Percentiles rank a stretch among this genome's conserved stretches.
phyloP scores from a whole-genome alignment of 1,140 invertebrate genomes.

The Drosophila azteca region DNA sequence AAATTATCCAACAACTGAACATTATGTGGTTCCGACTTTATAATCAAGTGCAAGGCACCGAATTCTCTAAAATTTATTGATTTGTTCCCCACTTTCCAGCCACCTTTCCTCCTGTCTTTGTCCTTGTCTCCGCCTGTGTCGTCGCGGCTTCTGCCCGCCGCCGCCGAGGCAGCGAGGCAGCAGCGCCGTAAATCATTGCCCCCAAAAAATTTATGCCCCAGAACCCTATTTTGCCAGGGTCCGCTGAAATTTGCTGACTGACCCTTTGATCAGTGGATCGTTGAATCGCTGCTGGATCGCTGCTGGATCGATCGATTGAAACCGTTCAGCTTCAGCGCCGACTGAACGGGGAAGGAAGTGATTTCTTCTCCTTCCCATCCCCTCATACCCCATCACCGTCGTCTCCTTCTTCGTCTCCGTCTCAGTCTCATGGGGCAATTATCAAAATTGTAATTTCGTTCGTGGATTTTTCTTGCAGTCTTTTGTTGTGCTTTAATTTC shows the following conservation, averaged over 20 bases:
- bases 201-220: slow-evolving; percentile 40
- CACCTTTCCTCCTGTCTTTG: neutral
- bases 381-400: no score
- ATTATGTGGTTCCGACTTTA: slow-evolving; percentile 59
- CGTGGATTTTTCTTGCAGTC: slow-evolving; percentile 17
- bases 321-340: slow-evolving; percentile 23
- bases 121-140: slow-evolving; percentile 1
- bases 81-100: slow-evolving; percentile 39
- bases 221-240: slow-evolving; percentile 35
- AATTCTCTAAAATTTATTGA: slow-evolving; percentile 72
- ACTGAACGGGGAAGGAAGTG: slow-evolving; percentile 35
- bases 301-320: slow-evolving; percentile 24
- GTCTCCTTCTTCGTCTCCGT: neutral
- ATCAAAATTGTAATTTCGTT: slow-evolving; percentile 78
- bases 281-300: slow-evolving; percentile 10
- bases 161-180: neutral
- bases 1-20: slow-evolving; percentile 60
- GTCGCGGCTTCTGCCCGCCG: neutral
- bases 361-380: neutral
- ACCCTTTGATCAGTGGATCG: slow-evolving; percentile 41
- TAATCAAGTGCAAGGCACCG: slow-evolving; percentile 70
- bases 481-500: slow-evolving; percentile 29
- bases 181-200: slow-evolving; percentile 67
- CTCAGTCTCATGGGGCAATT: slow-evolving; percentile 59
- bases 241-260: slow-evolving; percentile 50